Conservation (phyloP, 2,113 vertebrate genomes). For the Menura novaehollandiae region DNA sequence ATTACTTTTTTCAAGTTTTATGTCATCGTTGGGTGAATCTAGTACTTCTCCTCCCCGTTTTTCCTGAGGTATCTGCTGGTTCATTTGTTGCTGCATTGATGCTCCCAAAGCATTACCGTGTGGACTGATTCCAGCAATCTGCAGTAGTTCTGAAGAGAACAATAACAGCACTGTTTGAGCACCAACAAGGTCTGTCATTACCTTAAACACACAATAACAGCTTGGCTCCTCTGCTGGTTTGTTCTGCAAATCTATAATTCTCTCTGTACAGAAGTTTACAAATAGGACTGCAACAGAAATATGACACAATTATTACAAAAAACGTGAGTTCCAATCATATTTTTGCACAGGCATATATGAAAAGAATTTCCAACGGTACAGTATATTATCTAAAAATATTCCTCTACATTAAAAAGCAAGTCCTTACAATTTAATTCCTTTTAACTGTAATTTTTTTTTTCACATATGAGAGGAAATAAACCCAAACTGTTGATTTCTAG, state of each 20-base stretch:
- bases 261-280: neutral
- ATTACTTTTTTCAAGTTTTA: constrained; percentile 98
- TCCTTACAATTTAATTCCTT: neutral
- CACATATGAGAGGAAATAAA: neutral
- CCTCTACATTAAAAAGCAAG: neutral
- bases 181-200: neutral
- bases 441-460: neutral
- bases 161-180: neutral
- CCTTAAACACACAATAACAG: neutral
- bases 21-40: constrained; percentile 88
- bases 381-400: neutral
- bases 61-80: constrained; percentile 90
- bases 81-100: constrained; percentile 93
- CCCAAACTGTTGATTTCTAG: neutral
- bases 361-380: neutral
- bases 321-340: fast-evolving
- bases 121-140: constrained; percentile 95
- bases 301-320: neutral
- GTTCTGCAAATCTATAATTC: neutral
- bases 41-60: constrained; percentile 92
- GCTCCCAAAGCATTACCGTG: constrained; percentile 95
- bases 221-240: neutral
- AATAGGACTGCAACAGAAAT: neutral
- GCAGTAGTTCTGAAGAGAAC: constrained; percentile 85
- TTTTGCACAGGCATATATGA: neutral